Percentiles rank a stretch among this genome's conserved stretches.
Conservation (phyloP, 2,888 invertebrate genomes). For the Drosophila cyrtoloma region DNA sequence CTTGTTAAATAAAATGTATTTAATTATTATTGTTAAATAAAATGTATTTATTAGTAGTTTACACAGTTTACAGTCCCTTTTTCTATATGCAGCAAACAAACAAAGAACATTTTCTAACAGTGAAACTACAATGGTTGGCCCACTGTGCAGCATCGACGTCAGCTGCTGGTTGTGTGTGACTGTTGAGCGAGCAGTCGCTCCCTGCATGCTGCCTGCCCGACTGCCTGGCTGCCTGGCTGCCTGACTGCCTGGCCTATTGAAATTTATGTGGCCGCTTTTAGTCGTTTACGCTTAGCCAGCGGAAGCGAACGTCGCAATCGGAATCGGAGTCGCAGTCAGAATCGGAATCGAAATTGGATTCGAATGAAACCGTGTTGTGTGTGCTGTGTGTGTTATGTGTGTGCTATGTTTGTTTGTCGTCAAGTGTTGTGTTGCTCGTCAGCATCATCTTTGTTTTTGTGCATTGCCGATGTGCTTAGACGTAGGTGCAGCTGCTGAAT, state of each 20-base stretch:
- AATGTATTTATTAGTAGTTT: too few relatives aligned
- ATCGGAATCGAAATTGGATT: slow-evolving; percentile 33
- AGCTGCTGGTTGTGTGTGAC: slow-evolving; percentile 49
- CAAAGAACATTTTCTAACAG: not conserved
- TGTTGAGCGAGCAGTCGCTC: slow-evolving; percentile 34
- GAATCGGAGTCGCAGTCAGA: slow-evolving; percentile 27
- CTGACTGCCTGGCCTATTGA: slow-evolving; percentile 74
- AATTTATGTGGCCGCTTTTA: slow-evolving; percentile 82
- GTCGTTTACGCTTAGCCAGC: slow-evolving; percentile 81
- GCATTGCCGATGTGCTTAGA: slow-evolving; percentile 17
- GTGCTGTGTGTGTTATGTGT: slow-evolving; percentile 10
- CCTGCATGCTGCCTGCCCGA: slow-evolving; percentile 28
- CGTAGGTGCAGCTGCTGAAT: slow-evolving; percentile 43
- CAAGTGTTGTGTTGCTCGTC: slow-evolving; percentile 20
- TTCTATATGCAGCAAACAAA: not conserved
- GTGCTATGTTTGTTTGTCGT: slow-evolving; percentile 26
- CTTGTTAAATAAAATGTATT: too few relatives aligned
- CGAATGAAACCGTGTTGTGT: slow-evolving; percentile 29
- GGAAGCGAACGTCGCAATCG: slow-evolving; percentile 77
- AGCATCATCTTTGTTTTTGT: slow-evolving; percentile 18
- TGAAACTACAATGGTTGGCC: not conserved
- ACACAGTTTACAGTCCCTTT: too few relatives aligned
- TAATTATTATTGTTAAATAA: too few relatives aligned
- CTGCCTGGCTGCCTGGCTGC: slow-evolving; percentile 24
- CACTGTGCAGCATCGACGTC: slow-evolving; percentile 59